Evolutionary conservation across 1,140 invertebrate species (phyloP), one percentile per base, ranked within the genome.

Genomic region (Bombus vancouverensis): DNA sequence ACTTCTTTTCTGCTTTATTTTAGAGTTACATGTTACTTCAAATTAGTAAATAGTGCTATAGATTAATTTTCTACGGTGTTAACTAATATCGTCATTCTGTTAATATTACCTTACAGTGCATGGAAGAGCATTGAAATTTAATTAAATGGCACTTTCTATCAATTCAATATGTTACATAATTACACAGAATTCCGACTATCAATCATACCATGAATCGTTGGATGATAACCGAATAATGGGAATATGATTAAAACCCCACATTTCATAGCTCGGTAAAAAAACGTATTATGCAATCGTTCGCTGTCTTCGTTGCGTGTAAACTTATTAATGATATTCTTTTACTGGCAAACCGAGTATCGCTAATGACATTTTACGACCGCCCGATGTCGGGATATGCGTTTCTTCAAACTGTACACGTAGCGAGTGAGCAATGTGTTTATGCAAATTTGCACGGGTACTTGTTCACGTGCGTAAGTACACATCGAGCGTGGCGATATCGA

Each of bases 401-500:
- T 85, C 76, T 79, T 75, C 37, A 74, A 81, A 85, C 47, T 73
- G 71, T 25, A 47, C 53, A 22, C 42, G 32, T 42, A 79, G n/a
- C 57, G 79, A 25, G 3, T 71, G 79, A 59, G 79, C 78, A 81
- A 73, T 81, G 84, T 62, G 59, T 85, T 85, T 85, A 85, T 81
- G 84, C 79, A 85, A 81, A 81, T 81, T 81, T 81, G 32, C 84
- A 44, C 59, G 71, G 79, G 22, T 68, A 75, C 70, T 75, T 81
- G 84, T 47, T 66, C 78, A 74, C 42, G 84, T 81, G 79, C 71
- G 62, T 85, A 85, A 85, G 62, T 57, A 74, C 84, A 81, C 78
- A 85, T 9, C 12, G 39, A 81, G 62, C 42, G 59, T 34, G 59
- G 62, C 70, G 78, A 13, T 81, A 81, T 81, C 84, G 62, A 85